Percentiles rank a stretch among this genome's conserved stretches.
These are phyloP conservation scores for Myotis lucifugus DNA, from an alignment of 2,113 vertebrate genomes.

Conservation along the genomic window DNA sequence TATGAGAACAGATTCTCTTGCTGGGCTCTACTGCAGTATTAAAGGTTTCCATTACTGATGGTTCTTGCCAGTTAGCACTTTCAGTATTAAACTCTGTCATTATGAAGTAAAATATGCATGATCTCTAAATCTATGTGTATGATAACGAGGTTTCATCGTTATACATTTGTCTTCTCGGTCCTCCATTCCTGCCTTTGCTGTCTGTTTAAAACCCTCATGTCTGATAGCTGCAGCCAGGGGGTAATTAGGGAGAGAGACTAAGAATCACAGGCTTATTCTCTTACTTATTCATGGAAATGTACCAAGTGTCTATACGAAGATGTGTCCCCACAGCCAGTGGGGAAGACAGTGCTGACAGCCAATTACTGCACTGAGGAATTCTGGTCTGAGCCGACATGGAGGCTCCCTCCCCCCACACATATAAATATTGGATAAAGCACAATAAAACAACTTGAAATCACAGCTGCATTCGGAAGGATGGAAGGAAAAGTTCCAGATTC, in stretches of 20 bases:
- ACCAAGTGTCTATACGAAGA: conserved; percentile 53
- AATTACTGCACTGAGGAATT: conserved; percentile 52
- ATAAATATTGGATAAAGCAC: conserved; percentile 62
- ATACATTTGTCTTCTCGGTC: conserved; percentile 69
- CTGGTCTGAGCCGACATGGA: conserved; percentile 32
- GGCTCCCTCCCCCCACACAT: neutral
- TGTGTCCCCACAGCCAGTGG: neutral
- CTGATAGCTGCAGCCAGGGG: conserved; percentile 73
- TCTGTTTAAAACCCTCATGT: conserved; percentile 65
- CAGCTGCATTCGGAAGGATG: conserved; percentile 20
- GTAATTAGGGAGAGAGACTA: conserved; percentile 72
- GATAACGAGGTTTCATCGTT: conserved; percentile 75
- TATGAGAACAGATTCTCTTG: conserved; percentile 47
- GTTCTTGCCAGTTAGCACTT: conserved; percentile 69
- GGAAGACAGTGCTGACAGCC: conserved; percentile 58
- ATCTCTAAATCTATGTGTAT: conserved; percentile 75
- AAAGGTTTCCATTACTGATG: conserved; percentile 74
- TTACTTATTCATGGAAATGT: conserved; percentile 66
- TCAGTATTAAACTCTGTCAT: conserved; percentile 73
- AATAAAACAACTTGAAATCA: conserved; percentile 37
- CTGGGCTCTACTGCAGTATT: conserved; percentile 40
- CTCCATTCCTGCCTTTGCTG: conserved; percentile 53
- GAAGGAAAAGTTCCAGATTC: neutral
- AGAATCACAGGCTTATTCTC: conserved; percentile 59
- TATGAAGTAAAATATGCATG: conserved; percentile 77